Conservation (phyloP, 2,113 vertebrate species). For the Macheiramphus alcinus region DNA sequence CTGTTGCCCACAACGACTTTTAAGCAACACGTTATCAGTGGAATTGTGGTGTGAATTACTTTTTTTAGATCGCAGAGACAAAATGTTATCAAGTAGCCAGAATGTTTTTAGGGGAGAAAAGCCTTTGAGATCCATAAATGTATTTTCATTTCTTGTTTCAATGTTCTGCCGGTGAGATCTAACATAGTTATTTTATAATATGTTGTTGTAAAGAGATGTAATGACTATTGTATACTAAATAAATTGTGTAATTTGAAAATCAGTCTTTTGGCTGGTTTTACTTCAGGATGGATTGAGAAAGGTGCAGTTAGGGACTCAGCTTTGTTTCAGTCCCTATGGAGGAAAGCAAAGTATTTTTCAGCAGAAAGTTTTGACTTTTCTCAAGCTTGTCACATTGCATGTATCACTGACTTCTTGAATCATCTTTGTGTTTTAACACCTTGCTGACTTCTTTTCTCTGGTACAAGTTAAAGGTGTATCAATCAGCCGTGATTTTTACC, state of each 20-base stretch:
- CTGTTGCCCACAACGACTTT: neutral
- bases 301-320: neutral
- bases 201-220: slow-evolving; percentile 43
- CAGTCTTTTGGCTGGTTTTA: neutral
- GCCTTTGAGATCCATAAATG: neutral
- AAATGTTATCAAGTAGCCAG: neutral
- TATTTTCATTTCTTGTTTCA: slow-evolving; percentile 32
- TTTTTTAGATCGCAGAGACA: neutral
- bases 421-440: neutral
- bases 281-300: neutral
- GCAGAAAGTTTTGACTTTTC: neutral
- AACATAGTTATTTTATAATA: slow-evolving; percentile 59
- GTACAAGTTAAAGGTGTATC: neutral
- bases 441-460: neutral
- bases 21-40: rapidly evolving
- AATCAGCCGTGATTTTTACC: neutral
- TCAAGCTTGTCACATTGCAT: neutral
- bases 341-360: neutral
- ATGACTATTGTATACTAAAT: slow-evolving; percentile 66
- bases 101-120: neutral
- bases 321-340: neutral
- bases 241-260: slow-evolving; percentile 60
- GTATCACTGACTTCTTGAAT: neutral
- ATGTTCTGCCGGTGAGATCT: slow-evolving; percentile 25
- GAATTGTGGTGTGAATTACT: neutral